Conservation (phyloP, 2,888 invertebrate genomes). For the Patella ulyssiponensis region DNA sequence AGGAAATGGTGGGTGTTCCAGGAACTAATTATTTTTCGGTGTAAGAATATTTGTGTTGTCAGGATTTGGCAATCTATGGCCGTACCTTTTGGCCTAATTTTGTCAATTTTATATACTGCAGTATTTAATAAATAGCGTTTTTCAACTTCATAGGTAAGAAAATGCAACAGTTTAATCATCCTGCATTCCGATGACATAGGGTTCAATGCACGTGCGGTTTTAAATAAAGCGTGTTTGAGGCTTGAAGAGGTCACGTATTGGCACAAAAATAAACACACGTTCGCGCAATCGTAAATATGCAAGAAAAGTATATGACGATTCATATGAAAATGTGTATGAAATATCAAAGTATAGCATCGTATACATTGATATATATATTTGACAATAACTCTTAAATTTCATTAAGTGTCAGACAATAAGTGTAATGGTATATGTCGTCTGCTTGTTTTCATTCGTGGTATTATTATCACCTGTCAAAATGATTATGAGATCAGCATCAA, state of each 20-base stretch:
- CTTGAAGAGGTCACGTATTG: constrained; percentile 15
- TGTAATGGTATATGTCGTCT: too few species aligned
- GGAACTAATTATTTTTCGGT: constrained; percentile 19
- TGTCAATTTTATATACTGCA: constrained; percentile 16
- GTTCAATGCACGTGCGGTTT: constrained; percentile 18
- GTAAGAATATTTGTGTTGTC: constrained; percentile 21
- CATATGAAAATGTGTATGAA: too few species aligned
- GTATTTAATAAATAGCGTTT: constrained; percentile 14
- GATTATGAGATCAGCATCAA: too few species aligned
- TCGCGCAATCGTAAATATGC: neutral
- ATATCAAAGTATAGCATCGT: too few species aligned
- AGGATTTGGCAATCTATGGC: constrained; percentile 39
- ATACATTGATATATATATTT: too few species aligned
- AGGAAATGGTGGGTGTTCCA: neutral
- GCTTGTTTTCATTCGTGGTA: too few species aligned
- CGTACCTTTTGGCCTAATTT: constrained; percentile 34
- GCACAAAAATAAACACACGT: neutral
- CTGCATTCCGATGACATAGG: neutral
- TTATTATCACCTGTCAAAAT: too few species aligned
- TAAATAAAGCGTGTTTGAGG: neutral
- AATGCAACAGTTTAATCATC: constrained; percentile 12
- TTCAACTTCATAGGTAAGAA: constrained; percentile 17
- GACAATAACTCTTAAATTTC: too few species aligned
- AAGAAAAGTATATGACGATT: too few species aligned
- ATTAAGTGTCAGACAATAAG: too few species aligned